These are phyloP conservation scores for Lampris megalopsis DNA, from an alignment of 2,113 vertebrate genomes.

Conservation along the genomic window DNA sequence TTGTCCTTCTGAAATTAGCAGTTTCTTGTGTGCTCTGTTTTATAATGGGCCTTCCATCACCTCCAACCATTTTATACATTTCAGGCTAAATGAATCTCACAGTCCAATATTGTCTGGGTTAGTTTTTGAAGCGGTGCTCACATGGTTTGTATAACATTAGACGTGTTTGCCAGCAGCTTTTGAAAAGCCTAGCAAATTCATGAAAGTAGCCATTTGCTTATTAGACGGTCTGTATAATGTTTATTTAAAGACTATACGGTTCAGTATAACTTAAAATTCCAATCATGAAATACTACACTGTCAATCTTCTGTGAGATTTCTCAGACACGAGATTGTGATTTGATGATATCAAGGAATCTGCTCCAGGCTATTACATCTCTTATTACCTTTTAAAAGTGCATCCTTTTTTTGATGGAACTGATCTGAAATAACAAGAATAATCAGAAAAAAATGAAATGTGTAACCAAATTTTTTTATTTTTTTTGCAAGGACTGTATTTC, in stretches of 20 bases:
- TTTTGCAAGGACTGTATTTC: slow-evolving; percentile 39
- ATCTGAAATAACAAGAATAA: neutral
- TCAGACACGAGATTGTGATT: slow-evolving; percentile 5
- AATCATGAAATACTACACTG: too few relatives aligned
- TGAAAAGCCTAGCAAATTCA: neutral
- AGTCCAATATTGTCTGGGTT: too few relatives aligned
- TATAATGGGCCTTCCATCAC: neutral
- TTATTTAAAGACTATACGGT: slow-evolving; percentile 16
- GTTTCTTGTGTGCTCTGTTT: neutral
- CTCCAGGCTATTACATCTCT: slow-evolving; percentile 7
- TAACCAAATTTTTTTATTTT: slow-evolving; percentile 15
- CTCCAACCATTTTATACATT: neutral
- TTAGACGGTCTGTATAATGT: neutral
- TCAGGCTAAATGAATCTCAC: neutral
- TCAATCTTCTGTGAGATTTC: neutral
- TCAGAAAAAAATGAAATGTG: neutral
- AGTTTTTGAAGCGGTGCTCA: neutral
- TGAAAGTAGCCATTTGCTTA: neutral
- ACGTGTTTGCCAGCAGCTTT: slow-evolving; percentile 4
- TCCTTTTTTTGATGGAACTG: neutral
- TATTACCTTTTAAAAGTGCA: neutral
- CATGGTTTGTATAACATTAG: too few relatives aligned
- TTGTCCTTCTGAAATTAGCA: slow-evolving; percentile 1
- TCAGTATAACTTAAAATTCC: slow-evolving; percentile 25
- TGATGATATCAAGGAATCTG: slow-evolving; percentile 2